A percentile compares a stretch with the other conserved stretches of the same genome.
Conservation (phyloP, 2,888 invertebrate species). For the Myathropa florea region DNA sequence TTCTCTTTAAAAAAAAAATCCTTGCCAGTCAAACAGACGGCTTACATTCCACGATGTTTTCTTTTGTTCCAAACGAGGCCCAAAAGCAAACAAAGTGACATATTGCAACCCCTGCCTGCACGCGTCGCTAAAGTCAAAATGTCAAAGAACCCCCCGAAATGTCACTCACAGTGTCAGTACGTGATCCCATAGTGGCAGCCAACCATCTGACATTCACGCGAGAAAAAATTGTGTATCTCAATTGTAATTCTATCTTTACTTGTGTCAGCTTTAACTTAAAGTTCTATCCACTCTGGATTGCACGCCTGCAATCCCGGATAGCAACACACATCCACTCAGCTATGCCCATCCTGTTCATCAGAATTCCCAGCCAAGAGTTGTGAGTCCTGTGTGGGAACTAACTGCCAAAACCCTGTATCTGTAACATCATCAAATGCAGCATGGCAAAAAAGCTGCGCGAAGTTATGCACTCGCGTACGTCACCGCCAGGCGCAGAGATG, state of each 20-base stretch:
- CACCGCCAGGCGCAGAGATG: constrained; percentile 29
- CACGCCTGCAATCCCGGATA: neutral
- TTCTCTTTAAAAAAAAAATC: too few species aligned
- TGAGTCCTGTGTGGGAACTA: neutral
- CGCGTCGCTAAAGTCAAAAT: too few species aligned
- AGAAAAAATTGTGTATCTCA: neutral
- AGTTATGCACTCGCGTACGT: constrained; percentile 3
- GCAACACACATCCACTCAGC: neutral
- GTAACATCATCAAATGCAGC: constrained; percentile 12
- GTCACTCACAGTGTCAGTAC: too few species aligned
- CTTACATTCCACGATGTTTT: too few species aligned
- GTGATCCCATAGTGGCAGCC: neutral
- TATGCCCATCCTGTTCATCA: too few species aligned
- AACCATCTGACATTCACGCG: neutral
- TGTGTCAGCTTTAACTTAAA: neutral
- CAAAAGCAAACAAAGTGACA: too few species aligned
- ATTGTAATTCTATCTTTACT: too few species aligned
- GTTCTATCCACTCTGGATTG: neutral
- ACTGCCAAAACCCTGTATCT: neutral
- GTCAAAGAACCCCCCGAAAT: too few species aligned
- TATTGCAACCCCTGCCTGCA: too few species aligned
- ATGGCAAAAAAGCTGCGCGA: constrained; percentile 9
- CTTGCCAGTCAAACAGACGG: too few species aligned
- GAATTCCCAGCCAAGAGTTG: neutral
- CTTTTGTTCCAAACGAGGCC: too few species aligned